Percentiles rank a stretch among this genome's conserved stretches.
Conservation (phyloP, 2,797 vertebrate species). For the Macrochelys suwanniensis region DNA sequence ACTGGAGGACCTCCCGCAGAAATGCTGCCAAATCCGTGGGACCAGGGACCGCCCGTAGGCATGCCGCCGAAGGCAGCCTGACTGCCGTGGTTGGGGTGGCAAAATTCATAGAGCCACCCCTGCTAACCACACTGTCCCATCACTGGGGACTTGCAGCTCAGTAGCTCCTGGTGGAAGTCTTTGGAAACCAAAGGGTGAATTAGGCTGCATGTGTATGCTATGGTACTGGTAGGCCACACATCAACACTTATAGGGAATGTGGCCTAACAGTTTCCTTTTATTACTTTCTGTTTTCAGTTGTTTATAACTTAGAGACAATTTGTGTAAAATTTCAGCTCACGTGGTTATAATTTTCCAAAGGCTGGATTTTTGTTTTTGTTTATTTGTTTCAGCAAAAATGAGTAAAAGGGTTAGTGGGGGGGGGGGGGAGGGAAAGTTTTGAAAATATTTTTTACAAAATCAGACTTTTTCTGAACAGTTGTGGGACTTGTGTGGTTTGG, state of each 20-base stretch:
- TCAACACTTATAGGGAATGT: neutral
- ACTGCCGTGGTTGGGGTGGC: too few relatives aligned
- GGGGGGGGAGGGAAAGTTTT: neutral
- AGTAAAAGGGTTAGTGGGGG: neutral
- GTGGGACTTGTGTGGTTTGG: neutral
- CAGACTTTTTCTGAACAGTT: neutral
- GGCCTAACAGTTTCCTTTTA: neutral
- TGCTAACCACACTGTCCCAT: neutral
- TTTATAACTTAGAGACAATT: neutral
- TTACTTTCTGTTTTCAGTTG: rapidly evolving
- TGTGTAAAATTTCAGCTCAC: too few relatives aligned
- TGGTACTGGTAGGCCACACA: too few relatives aligned
- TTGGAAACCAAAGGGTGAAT: neutral
- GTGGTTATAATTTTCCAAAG: too few relatives aligned
- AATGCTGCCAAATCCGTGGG: too few relatives aligned
- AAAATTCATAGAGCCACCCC: too few relatives aligned
- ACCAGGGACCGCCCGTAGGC: too few relatives aligned
- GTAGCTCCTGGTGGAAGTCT: neutral
- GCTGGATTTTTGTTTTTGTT: neutral
- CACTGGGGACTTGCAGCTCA: neutral
- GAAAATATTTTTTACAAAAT: neutral
- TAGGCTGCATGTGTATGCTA: neutral
- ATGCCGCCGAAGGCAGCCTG: too few relatives aligned
- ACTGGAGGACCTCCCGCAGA: too few relatives aligned
- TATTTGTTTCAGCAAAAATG: neutral